Conservation (phyloP, 1,140 invertebrate genomes). For the Diachasma alloeum region DNA sequence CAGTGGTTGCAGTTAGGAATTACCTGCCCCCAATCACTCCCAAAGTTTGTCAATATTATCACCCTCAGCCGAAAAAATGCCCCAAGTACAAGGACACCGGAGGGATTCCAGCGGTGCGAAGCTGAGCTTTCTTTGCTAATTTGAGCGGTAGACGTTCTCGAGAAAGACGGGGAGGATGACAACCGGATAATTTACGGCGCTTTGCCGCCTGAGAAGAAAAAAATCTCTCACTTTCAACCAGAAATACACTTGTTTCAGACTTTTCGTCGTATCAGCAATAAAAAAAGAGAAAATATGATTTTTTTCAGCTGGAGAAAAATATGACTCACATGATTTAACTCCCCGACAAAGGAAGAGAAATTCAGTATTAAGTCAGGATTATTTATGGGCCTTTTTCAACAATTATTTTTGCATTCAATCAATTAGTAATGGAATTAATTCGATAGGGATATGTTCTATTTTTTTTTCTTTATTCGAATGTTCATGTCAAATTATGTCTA, state of each 20-base stretch:
- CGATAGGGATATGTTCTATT: too few species aligned
- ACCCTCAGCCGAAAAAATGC: not conserved
- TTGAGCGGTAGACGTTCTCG: not conserved
- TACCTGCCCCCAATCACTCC: not conserved
- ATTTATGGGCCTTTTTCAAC: not conserved
- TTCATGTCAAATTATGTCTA: too few species aligned
- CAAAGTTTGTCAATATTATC: not conserved
- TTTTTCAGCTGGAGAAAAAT: not conserved
- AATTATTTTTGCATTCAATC: not conserved
- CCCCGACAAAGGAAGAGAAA: not conserved
- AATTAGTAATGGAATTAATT: too few species aligned
- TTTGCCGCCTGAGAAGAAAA: not conserved
- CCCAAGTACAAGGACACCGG: not conserved
- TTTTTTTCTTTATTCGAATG: too few species aligned
- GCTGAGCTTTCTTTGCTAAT: conserved; percentile 4
- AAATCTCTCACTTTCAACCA: not conserved
- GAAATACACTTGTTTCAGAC: conserved; percentile 11
- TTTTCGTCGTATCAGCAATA: conserved; percentile 1
- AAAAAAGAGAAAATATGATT: not conserved
- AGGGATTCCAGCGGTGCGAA: not conserved
- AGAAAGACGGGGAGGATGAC: not conserved
- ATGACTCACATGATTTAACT: not conserved
- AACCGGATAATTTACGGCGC: conserved; percentile 14
- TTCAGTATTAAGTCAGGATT: not conserved
- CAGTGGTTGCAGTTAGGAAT: not conserved